Percentiles rank a stretch among this genome's conserved stretches.
phyloP scores from a whole-genome alignment of 2,888 invertebrate species.

The Trimorus sp. region DNA sequence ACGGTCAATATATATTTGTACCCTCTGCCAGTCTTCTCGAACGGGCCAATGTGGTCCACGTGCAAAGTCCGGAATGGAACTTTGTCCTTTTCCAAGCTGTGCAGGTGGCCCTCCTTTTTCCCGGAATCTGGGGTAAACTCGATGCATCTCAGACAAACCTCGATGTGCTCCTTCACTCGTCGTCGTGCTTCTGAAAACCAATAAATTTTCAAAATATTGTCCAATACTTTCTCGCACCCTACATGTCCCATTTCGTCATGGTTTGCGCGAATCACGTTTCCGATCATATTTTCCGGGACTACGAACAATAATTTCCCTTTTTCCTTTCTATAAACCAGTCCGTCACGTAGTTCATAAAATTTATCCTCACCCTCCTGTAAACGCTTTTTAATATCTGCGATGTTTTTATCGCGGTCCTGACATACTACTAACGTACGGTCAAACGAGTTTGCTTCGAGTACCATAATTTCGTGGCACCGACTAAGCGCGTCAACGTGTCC shows the following conservation, averaged over 20 bases:
- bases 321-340: constrained; percentile 65
- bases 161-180: constrained; percentile 8
- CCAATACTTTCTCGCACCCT: constrained; percentile 42
- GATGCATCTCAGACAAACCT: constrained; percentile 12
- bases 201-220: constrained; percentile 37
- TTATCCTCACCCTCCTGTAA: constrained; percentile 57
- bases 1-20: background rate
- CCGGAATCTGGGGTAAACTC: constrained; percentile 47
- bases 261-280: background rate
- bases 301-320: constrained; percentile 21
- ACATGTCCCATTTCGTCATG: constrained; percentile 60
- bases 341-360: constrained; percentile 63
- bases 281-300: constrained; percentile 1
- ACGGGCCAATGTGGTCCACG: constrained; percentile 16
- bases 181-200: constrained; percentile 17
- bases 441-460: constrained; percentile 57
- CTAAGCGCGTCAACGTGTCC: constrained; percentile 61
- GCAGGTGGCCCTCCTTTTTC: constrained; percentile 22
- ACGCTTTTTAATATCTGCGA: constrained; percentile 46
- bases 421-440: constrained; percentile 57
- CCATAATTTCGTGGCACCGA: constrained; percentile 50
- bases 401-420: constrained; percentile 56
- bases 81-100: constrained; percentile 6
- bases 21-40: constrained; percentile 3
- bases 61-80: constrained; percentile 5